Conservation (phyloP, 2,888 invertebrate genomes). For the Octonoba sinensis region DNA sequence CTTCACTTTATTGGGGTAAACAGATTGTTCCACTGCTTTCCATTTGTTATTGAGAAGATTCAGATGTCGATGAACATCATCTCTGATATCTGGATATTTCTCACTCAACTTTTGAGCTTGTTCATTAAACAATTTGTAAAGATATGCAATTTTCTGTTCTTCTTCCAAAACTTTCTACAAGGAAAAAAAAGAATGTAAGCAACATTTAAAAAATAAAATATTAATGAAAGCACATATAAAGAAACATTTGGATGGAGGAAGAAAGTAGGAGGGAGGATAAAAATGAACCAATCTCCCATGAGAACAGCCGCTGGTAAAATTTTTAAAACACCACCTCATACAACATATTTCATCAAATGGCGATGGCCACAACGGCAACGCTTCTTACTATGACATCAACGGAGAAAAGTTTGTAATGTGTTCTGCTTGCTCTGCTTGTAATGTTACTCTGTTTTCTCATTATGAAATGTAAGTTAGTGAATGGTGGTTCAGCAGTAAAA, state of each 20-base stretch:
- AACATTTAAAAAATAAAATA: background rate
- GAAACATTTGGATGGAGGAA: slow-evolving; percentile 1
- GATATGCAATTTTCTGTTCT: slow-evolving; percentile 80
- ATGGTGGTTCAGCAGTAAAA: too few species aligned
- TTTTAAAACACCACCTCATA: too few species aligned
- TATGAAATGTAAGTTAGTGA: too few species aligned
- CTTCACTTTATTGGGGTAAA: slow-evolving; percentile 73
- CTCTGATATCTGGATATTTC: slow-evolving; percentile 77
- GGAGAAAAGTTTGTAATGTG: too few species aligned
- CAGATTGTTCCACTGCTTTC: slow-evolving; percentile 81
- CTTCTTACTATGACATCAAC: too few species aligned
- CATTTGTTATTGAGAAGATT: slow-evolving; percentile 84
- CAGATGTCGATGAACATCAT: slow-evolving; percentile 81
- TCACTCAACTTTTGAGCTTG: slow-evolving; percentile 82
- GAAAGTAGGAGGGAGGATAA: background rate
- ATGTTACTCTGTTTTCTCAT: too few species aligned
- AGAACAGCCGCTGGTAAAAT: too few species aligned
- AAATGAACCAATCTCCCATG: too few species aligned
- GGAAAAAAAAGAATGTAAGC: slow-evolving; percentile 54
- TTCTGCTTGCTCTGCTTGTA: too few species aligned
- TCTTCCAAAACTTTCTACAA: slow-evolving; percentile 83
- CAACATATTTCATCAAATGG: too few species aligned
- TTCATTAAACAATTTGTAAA: slow-evolving; percentile 82
- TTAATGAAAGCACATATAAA: background rate
- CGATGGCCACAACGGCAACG: too few species aligned